These are phyloP conservation scores for Pristionchus exspectatus DNA, from an alignment of 2,888 invertebrate genomes.

Conservation along the genomic window DNA sequence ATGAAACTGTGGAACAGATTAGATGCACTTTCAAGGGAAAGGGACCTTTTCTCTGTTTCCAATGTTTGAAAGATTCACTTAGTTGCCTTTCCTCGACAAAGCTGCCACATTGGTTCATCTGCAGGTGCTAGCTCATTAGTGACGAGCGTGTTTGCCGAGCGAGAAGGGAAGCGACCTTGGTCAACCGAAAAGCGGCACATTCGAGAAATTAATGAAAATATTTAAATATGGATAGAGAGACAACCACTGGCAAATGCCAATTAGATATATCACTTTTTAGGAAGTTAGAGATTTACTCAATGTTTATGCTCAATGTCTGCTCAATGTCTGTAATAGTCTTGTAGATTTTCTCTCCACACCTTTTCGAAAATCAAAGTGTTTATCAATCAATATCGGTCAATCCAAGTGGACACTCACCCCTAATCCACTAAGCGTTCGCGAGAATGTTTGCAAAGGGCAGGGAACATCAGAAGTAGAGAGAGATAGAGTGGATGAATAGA, in stretches of 20 bases:
- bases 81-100: too few relatives aligned
- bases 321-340: too few relatives aligned
- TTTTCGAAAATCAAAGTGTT: not conserved
- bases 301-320: too few relatives aligned
- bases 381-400: not conserved
- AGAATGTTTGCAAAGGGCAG: constrained; percentile 23
- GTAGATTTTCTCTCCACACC: too few relatives aligned
- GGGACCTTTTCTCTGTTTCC: too few relatives aligned
- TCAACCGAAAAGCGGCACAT: not conserved
- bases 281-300: too few relatives aligned
- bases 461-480: not conserved
- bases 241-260: not conserved
- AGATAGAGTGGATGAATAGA: not conserved
- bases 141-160: not conserved
- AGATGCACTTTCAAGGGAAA: too few relatives aligned
- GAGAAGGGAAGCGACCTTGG: not conserved
- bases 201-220: not conserved
- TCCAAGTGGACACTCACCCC: not conserved
- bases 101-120: too few relatives aligned
- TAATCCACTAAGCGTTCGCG: not conserved
- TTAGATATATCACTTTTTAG: not conserved
- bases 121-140: too few relatives aligned
- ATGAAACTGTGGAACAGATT: too few relatives aligned
- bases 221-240: not conserved
- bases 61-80: too few relatives aligned